Conservation (phyloP, 2,888 invertebrate genomes). For the Acanthacorydalis orientalis region DNA sequence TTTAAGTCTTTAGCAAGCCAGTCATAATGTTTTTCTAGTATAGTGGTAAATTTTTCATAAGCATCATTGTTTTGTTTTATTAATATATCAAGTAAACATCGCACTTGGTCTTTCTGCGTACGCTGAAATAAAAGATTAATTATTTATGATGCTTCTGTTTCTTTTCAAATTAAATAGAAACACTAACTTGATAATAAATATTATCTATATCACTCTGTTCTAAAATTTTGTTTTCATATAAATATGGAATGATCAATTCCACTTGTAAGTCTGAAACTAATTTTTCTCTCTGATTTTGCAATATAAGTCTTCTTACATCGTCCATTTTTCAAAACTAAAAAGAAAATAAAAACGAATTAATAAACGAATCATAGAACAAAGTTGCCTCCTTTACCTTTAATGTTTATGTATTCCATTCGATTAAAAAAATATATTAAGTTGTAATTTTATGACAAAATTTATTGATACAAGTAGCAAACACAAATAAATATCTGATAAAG, state of each 20-base stretch:
- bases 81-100: background rate
- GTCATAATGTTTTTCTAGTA: slow-evolving; percentile 33
- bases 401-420: no score
- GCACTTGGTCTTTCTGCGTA: slow-evolving; percentile 16
- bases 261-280: slow-evolving; percentile 11
- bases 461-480: no score
- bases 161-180: no score
- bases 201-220: no score
- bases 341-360: background rate
- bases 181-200: no score
- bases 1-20: slow-evolving; percentile 38
- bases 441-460: no score
- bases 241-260: slow-evolving; percentile 10
- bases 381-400: no score
- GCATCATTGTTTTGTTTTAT: slow-evolving; percentile 17
- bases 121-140: slow-evolving; percentile 13
- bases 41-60: slow-evolving; percentile 35
- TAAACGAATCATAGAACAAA: no score
- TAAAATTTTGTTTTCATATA: slow-evolving; percentile 17
- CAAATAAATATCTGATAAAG: no score
- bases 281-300: slow-evolving; percentile 27
- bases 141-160: no score
- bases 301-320: slow-evolving; percentile 22
- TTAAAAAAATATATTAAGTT: no score
- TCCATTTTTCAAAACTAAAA: slow-evolving; percentile 22